A percentile compares a stretch with the other conserved stretches of the same genome.
Conservation (phyloP, 1,140 invertebrate species). For the Bombus soroeensis region DNA sequence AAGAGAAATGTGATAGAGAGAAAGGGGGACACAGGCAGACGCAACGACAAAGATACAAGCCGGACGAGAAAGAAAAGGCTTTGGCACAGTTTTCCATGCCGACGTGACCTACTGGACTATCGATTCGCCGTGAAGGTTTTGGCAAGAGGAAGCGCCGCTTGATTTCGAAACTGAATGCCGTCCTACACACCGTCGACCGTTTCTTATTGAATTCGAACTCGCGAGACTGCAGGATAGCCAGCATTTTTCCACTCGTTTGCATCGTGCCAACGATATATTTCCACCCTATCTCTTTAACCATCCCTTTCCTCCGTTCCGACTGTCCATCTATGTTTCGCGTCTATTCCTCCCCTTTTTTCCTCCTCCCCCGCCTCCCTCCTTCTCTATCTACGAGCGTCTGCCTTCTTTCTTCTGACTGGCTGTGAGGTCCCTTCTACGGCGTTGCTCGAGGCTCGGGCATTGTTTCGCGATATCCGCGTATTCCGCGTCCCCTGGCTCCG, state of each 20-base stretch:
- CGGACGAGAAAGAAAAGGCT: constrained; percentile 65
- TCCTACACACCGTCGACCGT: constrained; percentile 26
- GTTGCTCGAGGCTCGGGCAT: constrained; percentile 74
- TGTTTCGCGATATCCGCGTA: constrained; percentile 74
- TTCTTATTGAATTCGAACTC: constrained; percentile 52
- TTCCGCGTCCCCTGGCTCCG: constrained; percentile 65
- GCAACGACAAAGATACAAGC: constrained; percentile 54
- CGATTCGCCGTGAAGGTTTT: constrained; percentile 69
- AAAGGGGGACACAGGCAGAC: constrained; percentile 12
- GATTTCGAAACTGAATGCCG: constrained; percentile 60
- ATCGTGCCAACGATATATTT: constrained; percentile 10
- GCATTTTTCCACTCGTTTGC: constrained; percentile 55
- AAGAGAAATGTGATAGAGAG: constrained; percentile 27
- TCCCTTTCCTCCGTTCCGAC: constrained; percentile 16
- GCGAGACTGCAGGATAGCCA: constrained; percentile 7
- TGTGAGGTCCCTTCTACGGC: constrained; percentile 55
- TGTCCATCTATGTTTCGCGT: constrained; percentile 33
- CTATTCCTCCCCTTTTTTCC: constrained; percentile 9
- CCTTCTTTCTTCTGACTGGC: constrained; percentile 40
- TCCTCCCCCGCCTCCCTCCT: not conserved
- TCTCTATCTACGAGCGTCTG: constrained; percentile 13
- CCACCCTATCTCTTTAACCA: not conserved
- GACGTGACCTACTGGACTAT: constrained; percentile 74
- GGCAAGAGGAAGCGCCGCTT: constrained; percentile 65
- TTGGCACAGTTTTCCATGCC: constrained; percentile 74